Base-by-base conservation (phyloP, 1,140 invertebrate genomes). In the Phocides pigmalion region DNA sequence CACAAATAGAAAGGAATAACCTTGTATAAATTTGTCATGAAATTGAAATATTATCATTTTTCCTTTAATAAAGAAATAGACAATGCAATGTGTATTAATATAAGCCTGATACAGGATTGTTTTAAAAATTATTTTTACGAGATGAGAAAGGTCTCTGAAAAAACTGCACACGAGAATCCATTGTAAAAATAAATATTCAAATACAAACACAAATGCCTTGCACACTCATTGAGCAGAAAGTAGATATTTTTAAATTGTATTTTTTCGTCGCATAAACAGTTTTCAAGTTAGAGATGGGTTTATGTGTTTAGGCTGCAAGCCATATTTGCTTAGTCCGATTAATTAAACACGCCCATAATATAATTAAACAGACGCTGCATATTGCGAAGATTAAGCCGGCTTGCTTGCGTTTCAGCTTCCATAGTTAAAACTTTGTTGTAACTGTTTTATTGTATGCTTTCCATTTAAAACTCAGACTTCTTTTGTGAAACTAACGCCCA, bases 241-340 rank as follows among this genome's bases (percentile, higher is more conserved):
- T 5, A 1, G 9, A 28, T 32, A n/a, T 32, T 22, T 32, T 32
- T 32, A 50, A 47, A 25, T 25, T 47, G 3, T n/a, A 28, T 15
- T 28, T 49, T 49, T 49, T 28, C 22, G 46, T 49, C 6, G 22
- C 22, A 14, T 28, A 49, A 28, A 49, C 20, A 12, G 14, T 16
- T 32, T 25, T 12, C 0, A 9, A 49, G 28, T 0, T 20, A 8
- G 46, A 9, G 25, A 8, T 2, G 46, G 20, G 14, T 28, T n/a
- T 49, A 49, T 66, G 41, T 62, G 39, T 67, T 54, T 62, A 67
- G 65, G 59, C 39, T 63, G 42, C 28, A 19, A 42, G 54, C 25
- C 22, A 56, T 64, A 64, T 64, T 68, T 59, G 53, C 41, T 58
- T 22, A 22, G 46, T 32, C 25, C 25, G 9, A 32, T 50, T 64